Percentiles rank a stretch among this genome's conserved stretches.
Evolutionary conservation across 2,797 vertebrate species (phyloP).

Genomic region (Sebastolobus altivelis): DNA sequence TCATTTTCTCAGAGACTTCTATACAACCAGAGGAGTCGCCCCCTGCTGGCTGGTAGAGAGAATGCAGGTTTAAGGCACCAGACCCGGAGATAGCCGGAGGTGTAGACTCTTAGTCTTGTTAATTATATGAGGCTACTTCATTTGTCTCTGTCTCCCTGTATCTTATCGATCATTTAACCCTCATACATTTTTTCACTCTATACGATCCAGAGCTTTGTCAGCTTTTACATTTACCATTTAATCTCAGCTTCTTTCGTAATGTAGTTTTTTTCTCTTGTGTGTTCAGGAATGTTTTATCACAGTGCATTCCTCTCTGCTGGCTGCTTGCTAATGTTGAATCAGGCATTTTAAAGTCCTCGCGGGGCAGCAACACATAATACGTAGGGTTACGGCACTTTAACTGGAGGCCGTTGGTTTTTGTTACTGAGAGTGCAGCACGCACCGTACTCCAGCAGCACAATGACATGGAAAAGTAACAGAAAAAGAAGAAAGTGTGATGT

Average conservation of each 20-base stretch:
- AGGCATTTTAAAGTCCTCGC: background rate
- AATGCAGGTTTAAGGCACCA: no score
- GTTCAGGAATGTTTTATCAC: background rate
- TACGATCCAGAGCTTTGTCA: background rate
- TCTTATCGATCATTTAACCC: background rate
- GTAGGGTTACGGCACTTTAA: background rate
- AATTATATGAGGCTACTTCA: background rate
- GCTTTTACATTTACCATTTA: background rate
- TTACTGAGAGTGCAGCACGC: background rate
- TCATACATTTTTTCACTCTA: background rate
- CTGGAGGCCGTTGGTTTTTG: background rate
- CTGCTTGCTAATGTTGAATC: background rate
- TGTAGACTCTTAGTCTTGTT: background rate
- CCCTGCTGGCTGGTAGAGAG: no score
- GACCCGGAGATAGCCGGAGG: no score
- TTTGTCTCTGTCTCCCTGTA: background rate
- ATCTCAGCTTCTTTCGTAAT: background rate
- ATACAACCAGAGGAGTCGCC: no score
- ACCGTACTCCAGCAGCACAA: background rate
- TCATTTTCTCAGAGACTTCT: no score
- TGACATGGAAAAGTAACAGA: background rate
- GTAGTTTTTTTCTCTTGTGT: background rate
- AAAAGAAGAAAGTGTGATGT: background rate
- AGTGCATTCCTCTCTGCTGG: background rate
- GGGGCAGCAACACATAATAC: background rate